Base-by-base conservation (phyloP, 2,797 vertebrate genomes). In the Podargus strigoides region DNA sequence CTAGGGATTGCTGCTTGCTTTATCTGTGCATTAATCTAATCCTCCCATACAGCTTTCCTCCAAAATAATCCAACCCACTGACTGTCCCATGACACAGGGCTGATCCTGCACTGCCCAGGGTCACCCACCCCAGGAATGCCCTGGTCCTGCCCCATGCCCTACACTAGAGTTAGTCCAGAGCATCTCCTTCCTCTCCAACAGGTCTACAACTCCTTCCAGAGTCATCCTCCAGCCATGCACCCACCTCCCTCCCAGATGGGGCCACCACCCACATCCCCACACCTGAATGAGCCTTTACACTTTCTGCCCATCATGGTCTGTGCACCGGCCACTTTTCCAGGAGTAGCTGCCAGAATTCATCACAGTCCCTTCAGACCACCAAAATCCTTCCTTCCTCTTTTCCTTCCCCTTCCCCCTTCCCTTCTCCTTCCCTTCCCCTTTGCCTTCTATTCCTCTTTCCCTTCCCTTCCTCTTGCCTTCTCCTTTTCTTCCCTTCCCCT, bases 101-200 rank as follows among this genome's bases (percentile, higher is more conserved):
- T 28, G 52, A 49, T 55, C 30, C 64, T 64, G 44, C 37, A 24
- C 36, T n/a, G 49, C 42, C 37, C 46, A 14, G 23, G 32, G 23
- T 22, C 36, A 36, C 23, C 34, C 46, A 16, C 17, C 16, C 44
- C 2, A 0, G n/a, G 79, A 77, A 63, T 13, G 17, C 41, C 5
- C 1, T 1, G 0, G 12, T 30, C 60, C 60, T 74, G 36, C 18
- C 39, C 24, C 1, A 0, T 10, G n/a, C 49, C 41, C 28, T 15
- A 3, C 1, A 0, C 42, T 41, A 12, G 27, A 79, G 17, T 37
- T 24, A 50, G 16, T 36, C 41, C n/a, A 41, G 41, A 67, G 59
- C 56, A 50, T 26, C 64, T 67, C 41, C 22, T 17, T 58, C 50
- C 14, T 4, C 8, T 7, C 63, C 69, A 53, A 32, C 39, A 47